A percentile compares a stretch with the other conserved stretches of the same genome.
Conservation (phyloP, 2,888 invertebrate genomes). For the Ptilodon capucinus region DNA sequence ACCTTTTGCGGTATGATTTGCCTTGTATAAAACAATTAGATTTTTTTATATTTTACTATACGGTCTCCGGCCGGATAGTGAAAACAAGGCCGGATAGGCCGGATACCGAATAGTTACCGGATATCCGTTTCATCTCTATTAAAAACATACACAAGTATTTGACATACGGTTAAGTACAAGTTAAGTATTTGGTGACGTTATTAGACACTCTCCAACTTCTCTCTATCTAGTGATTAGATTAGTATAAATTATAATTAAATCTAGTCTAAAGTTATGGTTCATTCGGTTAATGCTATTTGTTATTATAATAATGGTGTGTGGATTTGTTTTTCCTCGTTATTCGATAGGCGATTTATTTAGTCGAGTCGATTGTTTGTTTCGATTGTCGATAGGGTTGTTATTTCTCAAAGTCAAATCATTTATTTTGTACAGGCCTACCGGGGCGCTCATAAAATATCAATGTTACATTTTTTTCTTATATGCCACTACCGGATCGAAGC, state of each 20-base stretch:
- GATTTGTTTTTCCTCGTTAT: constrained; percentile 3
- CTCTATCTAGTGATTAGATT: constrained; percentile 2
- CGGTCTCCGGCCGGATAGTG: no score
- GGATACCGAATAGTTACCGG: no score
- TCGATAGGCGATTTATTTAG: not conserved
- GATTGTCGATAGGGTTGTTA: not conserved
- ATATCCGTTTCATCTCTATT: not conserved
- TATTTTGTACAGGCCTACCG: not conserved
- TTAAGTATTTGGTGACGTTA: not conserved
- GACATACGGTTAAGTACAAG: no score
- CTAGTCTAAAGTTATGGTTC: constrained; percentile 34
- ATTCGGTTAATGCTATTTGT: constrained; percentile 14
- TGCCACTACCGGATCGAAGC: no score
- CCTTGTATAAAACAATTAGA: no score
- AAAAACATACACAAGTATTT: no score
- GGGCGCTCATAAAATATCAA: no score
- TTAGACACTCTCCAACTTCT: not conserved
- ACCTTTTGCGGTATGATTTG: no score
- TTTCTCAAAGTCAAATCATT: not conserved
- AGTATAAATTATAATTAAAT: no score
- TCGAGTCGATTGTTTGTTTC: not conserved
- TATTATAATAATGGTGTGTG: constrained; percentile 13
- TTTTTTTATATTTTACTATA: no score
- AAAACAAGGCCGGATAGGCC: no score
- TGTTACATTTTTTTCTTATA: no score